Base-by-base conservation (phyloP, 2,797 vertebrate species). In the Pogonophryne albipinna region DNA sequence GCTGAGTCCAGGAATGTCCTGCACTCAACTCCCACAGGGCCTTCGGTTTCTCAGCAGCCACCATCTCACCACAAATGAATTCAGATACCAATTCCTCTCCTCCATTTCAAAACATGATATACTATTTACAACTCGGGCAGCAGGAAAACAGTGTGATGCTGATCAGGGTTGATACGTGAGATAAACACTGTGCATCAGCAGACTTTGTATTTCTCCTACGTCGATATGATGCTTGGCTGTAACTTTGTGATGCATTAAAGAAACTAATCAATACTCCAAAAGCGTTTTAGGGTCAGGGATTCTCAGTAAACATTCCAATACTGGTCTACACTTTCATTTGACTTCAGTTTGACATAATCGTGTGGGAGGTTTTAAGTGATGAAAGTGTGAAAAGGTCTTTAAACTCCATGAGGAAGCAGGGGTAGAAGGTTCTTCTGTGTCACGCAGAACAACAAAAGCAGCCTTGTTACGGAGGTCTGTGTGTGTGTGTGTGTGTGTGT, bases 1-100 rank as follows among this genome's bases (percentile, higher is more conserved):
- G 91, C 85, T 79, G 61, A 76, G 84, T 84, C 57, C 78, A 90
- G 85, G 92, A 94, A 94, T 94, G 89, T 90, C 80, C 82, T 71
- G 64, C 2, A 66, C 78, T 78, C 62, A 2, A 57, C 51, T 77
- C 87, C 74, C 76, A 59, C 47, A 50, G 85, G 78, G 50, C 77
- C 68, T 66, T 55, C 50, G 88, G 74, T 56, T 89, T 76, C 78
- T 75, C 74, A 23, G 83, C 5, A 74, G 85, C 60, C 76, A 44
- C 55, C 53, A 72, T 66, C 74, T 77, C 60, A 82, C 87, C 87
- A 71, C 81, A 89, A 78, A 87, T 80, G 78, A 83, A 82, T 73
- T 63, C 57, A 56, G 66, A 46, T 64, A 76, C 27, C 51, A 20
- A n/a, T 17, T 65, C 13, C 57, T 80, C 63, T 55, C 47, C 56